phyloP scores from a whole-genome alignment of 2,797 vertebrate genomes.

The Liparis tanakae region DNA sequence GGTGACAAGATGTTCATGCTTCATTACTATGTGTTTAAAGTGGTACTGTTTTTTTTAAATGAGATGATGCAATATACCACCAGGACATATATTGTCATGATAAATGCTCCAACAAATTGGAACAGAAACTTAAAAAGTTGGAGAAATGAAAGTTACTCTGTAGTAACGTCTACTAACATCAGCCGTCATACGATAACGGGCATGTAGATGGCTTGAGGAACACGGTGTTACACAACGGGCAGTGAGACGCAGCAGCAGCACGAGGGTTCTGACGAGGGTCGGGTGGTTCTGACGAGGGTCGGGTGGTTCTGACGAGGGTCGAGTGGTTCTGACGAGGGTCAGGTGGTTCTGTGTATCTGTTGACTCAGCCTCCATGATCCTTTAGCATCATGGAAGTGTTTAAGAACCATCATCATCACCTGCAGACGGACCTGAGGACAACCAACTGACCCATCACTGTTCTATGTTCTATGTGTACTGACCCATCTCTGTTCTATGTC shows the following conservation, averaged over 20 bases:
- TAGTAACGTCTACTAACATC: not conserved
- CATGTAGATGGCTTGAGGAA: not conserved
- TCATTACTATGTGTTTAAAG: too few relatives aligned
- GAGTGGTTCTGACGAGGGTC: too few relatives aligned
- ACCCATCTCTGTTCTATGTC: too few relatives aligned
- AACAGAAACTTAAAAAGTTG: not conserved
- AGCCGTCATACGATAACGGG: not conserved
- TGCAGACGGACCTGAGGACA: not conserved
- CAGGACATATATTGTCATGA: not conserved
- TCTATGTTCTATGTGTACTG: too few relatives aligned
- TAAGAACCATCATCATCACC: constrained; percentile 11
- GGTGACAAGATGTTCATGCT: not conserved
- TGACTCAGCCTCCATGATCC: not conserved
- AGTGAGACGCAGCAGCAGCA: constrained; percentile 21
- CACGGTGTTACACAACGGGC: not conserved
- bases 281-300: too few relatives aligned
- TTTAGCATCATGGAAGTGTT: not conserved
- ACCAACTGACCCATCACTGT: too few relatives aligned
- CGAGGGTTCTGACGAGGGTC: too few relatives aligned
- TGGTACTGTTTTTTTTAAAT: too few relatives aligned
- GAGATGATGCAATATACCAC: not conserved
- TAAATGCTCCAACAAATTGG: not conserved
- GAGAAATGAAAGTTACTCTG: not conserved
- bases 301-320: too few relatives aligned
- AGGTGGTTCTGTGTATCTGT: too few relatives aligned